Conservation (phyloP, 1,140 invertebrate genomes). For the Drosophila pallidifrons region DNA sequence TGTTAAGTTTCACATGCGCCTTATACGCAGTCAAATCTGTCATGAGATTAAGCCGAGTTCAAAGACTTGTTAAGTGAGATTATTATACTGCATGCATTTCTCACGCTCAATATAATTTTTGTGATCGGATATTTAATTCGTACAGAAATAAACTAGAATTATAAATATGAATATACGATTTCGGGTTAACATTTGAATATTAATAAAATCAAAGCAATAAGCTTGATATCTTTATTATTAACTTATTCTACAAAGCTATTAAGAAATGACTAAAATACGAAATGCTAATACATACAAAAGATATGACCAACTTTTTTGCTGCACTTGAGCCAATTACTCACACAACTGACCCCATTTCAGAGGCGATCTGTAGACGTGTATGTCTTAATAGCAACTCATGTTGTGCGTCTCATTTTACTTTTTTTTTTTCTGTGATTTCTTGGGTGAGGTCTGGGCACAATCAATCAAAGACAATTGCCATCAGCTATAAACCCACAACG, state of each 20-base stretch:
- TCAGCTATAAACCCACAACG: conserved; percentile 6
- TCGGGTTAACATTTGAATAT: too few species aligned
- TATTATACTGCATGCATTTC: too few species aligned
- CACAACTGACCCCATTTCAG: conserved; percentile 60
- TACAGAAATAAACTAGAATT: too few species aligned
- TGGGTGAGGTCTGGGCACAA: conserved; percentile 38
- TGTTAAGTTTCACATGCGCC: background rate
- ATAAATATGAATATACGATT: too few species aligned
- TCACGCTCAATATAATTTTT: too few species aligned
- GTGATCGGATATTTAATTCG: too few species aligned
- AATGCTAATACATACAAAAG: background rate
- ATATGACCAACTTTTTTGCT: conserved; percentile 29
- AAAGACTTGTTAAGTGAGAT: background rate
- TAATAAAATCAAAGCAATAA: too few species aligned
- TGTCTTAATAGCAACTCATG: conserved; percentile 55
- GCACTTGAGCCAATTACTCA: conserved; percentile 61
- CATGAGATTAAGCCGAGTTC: background rate
- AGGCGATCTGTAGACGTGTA: conserved; percentile 40
- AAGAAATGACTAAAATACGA: too few species aligned
- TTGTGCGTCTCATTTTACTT: conserved; percentile 42
- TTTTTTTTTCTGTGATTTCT: background rate
- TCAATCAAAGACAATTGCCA: conserved; percentile 53
- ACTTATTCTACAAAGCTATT: too few species aligned
- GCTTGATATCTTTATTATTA: too few species aligned
- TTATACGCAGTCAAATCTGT: background rate